A percentile compares a stretch with the other conserved stretches of the same genome.
phyloP scores from a whole-genome alignment of 92 coral and sea anemone species.

The Zoanthus solanderi region DNA sequence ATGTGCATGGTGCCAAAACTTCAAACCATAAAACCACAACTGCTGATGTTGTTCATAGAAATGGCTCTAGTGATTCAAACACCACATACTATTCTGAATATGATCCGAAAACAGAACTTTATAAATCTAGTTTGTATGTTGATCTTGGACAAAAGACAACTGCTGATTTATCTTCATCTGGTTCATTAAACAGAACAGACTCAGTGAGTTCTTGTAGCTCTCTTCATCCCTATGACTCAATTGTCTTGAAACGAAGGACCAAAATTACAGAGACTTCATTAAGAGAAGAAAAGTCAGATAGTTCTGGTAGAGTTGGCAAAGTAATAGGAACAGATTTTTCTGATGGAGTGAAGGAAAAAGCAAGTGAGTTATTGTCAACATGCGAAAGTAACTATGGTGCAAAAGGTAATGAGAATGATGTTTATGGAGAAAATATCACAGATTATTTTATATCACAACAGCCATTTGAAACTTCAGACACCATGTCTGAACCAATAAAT shows the following conservation, averaged over 20 bases:
- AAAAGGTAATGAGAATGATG: background rate
- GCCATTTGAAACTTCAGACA: background rate
- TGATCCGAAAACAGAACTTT: constrained; percentile 30
- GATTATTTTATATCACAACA: background rate
- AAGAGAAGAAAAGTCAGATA: constrained; percentile 47
- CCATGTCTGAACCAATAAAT: background rate
- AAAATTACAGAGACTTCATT: constrained; percentile 50
- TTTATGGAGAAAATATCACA: background rate
- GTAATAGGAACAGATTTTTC: constrained; percentile 20
- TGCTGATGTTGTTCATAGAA: background rate
- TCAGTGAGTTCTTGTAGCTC: constrained; percentile 52
- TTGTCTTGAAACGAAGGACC: constrained; percentile 57
- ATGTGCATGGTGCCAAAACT: constrained; percentile 29
- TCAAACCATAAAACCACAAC: background rate
- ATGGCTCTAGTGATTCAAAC: background rate
- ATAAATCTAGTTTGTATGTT: constrained; percentile 53
- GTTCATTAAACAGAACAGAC: constrained; percentile 48
- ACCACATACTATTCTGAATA: constrained; percentile 25
- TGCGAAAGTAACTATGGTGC: background rate
- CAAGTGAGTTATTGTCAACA: background rate
- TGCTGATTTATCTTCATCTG: background rate
- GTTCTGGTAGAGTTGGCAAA: background rate
- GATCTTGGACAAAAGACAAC: constrained; percentile 31
- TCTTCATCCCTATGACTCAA: constrained; percentile 82
- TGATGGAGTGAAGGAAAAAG: constrained; percentile 5